Conservation (phyloP, 2,113 vertebrate species). For the Aegithalos caudatus region DNA sequence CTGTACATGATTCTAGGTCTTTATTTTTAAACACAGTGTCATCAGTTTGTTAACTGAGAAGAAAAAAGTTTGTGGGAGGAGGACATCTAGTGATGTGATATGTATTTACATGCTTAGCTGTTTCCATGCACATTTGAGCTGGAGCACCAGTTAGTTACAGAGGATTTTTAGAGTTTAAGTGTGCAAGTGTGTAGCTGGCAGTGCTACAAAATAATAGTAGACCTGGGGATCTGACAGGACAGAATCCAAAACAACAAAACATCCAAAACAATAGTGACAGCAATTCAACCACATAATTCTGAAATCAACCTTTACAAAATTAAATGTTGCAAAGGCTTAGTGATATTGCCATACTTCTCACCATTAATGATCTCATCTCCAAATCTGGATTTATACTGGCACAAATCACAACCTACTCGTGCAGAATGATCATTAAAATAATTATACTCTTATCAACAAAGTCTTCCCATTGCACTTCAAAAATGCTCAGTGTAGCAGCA, state of each 20-base stretch:
- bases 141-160: neutral
- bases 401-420: neutral
- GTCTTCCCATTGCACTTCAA: neutral
- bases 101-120: slow-evolving; percentile 5
- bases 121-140: neutral
- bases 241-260: neutral
- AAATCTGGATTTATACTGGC: neutral
- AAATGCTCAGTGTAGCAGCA: neutral
- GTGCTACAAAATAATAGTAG: neutral
- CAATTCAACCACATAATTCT: neutral
- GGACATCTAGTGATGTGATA: slow-evolving; percentile 60
- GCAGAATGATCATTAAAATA: neutral
- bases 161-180: neutral
- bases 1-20: neutral
- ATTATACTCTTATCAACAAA: neutral
- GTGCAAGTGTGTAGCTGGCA: neutral
- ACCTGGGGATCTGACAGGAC: neutral
- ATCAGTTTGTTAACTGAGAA: neutral
- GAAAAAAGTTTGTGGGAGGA: slow-evolving; percentile 44
- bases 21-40: neutral
- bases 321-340: neutral
- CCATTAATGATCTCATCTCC: neutral
- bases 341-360: neutral
- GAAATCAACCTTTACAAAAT: neutral
- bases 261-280: neutral